Evolutionary conservation across 1,140 invertebrate species (phyloP), one percentile per base, ranked within the genome.

Genomic region (Drosophila parvula): DNA sequence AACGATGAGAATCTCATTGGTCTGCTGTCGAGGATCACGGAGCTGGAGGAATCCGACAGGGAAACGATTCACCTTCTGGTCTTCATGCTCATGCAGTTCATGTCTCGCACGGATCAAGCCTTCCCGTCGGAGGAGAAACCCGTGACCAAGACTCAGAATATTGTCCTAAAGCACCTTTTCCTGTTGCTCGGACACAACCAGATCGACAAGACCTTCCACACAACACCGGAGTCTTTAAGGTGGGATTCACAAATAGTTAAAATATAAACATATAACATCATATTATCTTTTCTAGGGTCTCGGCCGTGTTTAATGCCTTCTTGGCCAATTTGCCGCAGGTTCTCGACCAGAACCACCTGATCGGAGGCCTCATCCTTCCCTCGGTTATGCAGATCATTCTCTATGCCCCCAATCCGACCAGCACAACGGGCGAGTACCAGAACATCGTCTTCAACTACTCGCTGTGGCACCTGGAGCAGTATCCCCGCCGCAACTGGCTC

Each of bases 41-140:
- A 99, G 83, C 93, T 98, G 58, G 98, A 99, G 91, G 98, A 99
- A 91, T 95, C 97, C 18, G 98, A 99, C 91, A 95, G 96, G 85
- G 98, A 99, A 93, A 99, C 98, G 0, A 97, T 98, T 69, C 98
- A 99, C 92, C 93, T 99, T 18, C 93, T 99, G n/a, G 96, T 99
- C 3, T 98, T 98, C 89, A 94, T 99, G 8, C 94, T 99, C 4
- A 98, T 99, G 96, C 98, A 99, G 93, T 98, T 98, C 92, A 93
- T 98, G 78, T 97, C 97, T 0, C 94, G 96, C 76, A 93, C 93
- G 3, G 93, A 94, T 81, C 94, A 95, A 93, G 96, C 96, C 14
- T 97, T 95, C 92, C 96, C 96, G 6, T 95, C 95, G 2, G 97
- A 98, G 80, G 97, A 98, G 76, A 98, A 98, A 91, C 92, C 94